phyloP scores from a whole-genome alignment of 2,113 vertebrate species.

The Monopterus albus region DNA sequence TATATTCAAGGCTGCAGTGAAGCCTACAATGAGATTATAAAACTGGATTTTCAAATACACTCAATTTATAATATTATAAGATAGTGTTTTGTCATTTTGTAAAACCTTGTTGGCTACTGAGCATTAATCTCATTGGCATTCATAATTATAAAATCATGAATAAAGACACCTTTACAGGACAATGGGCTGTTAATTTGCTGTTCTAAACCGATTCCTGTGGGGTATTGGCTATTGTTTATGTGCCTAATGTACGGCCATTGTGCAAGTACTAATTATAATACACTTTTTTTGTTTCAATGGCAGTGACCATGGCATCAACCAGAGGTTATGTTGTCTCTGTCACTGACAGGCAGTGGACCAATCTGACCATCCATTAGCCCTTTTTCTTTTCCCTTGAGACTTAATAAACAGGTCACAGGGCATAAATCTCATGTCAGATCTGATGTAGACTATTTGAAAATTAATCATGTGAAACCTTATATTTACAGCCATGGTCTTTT shows the following conservation, averaged over 20 bases:
- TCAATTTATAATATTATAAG: too few species aligned
- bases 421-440: too few species aligned
- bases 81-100: too few species aligned
- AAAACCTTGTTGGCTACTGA: too few species aligned
- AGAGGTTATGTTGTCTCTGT: slow-evolving; percentile 35
- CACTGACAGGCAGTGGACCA: slow-evolving; percentile 37
- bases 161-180: slow-evolving; percentile 12
- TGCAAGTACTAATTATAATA: too few species aligned
- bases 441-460: too few species aligned
- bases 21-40: too few species aligned
- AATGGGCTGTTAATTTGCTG: slow-evolving; percentile 34
- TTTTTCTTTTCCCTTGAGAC: neutral
- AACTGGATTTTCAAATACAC: too few species aligned
- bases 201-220: slow-evolving; percentile 39
- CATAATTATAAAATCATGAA: slow-evolving; percentile 20
- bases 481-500: too few species aligned
- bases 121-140: too few species aligned
- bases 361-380: slow-evolving; percentile 3
- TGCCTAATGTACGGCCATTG: slow-evolving; percentile 52
- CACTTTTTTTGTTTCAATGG: slow-evolving; percentile 49
- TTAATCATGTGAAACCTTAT: too few species aligned
- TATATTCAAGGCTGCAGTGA: too few species aligned
- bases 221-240: slow-evolving; percentile 44
- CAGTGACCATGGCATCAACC: slow-evolving; percentile 27
- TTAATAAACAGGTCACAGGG: neutral